These are phyloP conservation scores for Apteryx owenii DNA, from an alignment of 2,113 vertebrate genomes.

Conservation along the genomic window DNA sequence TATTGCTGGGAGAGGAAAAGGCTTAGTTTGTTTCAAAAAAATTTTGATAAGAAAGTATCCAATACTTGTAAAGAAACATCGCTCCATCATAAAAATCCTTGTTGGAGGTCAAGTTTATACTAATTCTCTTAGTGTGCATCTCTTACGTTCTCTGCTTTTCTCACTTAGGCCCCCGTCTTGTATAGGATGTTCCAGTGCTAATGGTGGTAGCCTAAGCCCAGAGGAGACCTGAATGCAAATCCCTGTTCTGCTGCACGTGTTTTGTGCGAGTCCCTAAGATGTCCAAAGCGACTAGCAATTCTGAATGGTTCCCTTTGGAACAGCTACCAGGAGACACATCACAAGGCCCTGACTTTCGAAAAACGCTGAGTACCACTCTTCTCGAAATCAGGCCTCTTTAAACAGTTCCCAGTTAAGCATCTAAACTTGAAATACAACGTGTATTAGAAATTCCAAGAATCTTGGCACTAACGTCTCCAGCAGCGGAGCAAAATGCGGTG, in stretches of 20 bases:
- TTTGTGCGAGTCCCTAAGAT: background rate
- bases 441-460: background rate
- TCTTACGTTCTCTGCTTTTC: background rate
- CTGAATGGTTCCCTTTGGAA: background rate
- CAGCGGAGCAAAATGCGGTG: background rate
- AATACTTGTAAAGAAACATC: background rate
- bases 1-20: background rate
- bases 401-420: background rate
- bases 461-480: background rate
- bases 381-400: background rate
- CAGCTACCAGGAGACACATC: background rate
- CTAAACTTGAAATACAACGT: background rate
- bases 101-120: background rate
- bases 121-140: background rate
- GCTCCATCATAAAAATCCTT: background rate
- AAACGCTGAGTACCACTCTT: background rate
- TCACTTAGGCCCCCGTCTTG: background rate
- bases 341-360: background rate
- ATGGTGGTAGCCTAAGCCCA: background rate
- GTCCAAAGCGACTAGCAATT: background rate
- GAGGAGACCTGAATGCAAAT: background rate
- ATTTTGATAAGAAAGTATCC: background rate
- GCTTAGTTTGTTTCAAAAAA: background rate
- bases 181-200: background rate
- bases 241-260: background rate